Base-by-base conservation (phyloP, 2,888 invertebrate species). In the Myopa testacea region DNA sequence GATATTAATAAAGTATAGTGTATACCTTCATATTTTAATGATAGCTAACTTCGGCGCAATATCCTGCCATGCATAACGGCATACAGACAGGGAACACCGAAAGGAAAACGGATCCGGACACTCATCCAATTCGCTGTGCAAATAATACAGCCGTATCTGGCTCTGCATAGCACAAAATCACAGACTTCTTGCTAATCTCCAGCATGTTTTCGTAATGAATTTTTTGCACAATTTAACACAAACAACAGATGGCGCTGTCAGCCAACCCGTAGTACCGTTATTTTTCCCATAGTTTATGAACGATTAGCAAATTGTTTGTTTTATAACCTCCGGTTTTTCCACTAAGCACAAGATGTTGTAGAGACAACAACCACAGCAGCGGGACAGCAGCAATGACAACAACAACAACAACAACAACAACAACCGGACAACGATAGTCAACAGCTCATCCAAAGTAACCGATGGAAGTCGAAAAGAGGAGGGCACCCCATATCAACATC, bases 221-320 rank as follows among this genome's bases (percentile, higher is more conserved):
- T 77, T 62, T 76, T 52, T 58, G 70, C 77, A 40, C 77, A 71
- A 72, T 77, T 77, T 77, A 77, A 67, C 72, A 37, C 65, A 60
- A 60, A 65, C 38, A 71, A 10, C 76, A 75, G 75, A 67, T 75
- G 75, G 65, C 65, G 65, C 65, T 70, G 70, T 71, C 55, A 34
- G 71, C 52, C 52, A 62, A 72, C 60, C 62, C 68, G 19, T 19
- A 58, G 67, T 14, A 16, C 19, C 3, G 19, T 68, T 67, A 52
- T 37, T 55, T 55, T 45, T 55, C 19, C 40, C 58, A 65, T 58
- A 65, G 71, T 72, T 72, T 72, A 77, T 72, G 65, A 72, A 26
- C 72, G 65, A 77, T 77, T 72, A 72, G 72, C 65, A 77, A 72
- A 72, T 77, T 71, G 77, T 77, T 77, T 77, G 77, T 72, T 77